These are phyloP conservation scores for Fulica atra DNA, from an alignment of 2,113 vertebrate genomes.

Conservation along the genomic window DNA sequence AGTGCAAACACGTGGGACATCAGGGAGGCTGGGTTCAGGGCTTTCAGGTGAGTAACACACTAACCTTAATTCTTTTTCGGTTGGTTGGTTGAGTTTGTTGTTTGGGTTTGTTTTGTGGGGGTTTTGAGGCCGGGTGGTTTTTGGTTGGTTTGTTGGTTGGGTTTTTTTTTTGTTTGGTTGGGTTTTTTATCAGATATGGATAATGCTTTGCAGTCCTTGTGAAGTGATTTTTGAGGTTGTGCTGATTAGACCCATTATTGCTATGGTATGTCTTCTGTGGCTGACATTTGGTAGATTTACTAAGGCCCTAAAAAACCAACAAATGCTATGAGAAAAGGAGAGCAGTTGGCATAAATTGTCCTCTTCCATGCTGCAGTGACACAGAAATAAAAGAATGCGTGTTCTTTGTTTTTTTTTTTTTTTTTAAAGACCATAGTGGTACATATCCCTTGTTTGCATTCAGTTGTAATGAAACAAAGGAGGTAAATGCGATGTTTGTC, in stretches of 20 bases:
- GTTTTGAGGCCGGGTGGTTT: no score
- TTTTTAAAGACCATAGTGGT: not conserved
- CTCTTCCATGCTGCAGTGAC: not conserved
- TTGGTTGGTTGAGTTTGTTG: no score
- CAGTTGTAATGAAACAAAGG: not conserved
- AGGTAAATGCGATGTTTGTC: not conserved
- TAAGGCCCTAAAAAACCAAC: not conserved
- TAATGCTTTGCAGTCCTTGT: not conserved
- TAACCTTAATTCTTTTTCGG: not conserved
- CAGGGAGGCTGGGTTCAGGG: not conserved
- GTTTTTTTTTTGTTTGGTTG: no score
- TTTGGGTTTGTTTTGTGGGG: no score
- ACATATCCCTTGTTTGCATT: not conserved
- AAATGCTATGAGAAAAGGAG: not conserved
- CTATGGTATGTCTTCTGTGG: not conserved
- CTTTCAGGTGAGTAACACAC: not conserved
- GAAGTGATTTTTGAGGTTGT: not conserved
- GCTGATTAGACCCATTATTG: not conserved
- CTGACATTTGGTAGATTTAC: not conserved
- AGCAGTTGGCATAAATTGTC: not conserved
- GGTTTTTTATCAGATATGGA: not conserved
- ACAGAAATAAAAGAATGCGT: not conserved
- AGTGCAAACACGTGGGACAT: not conserved
- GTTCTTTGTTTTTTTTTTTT: not conserved
- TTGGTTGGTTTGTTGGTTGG: no score